phyloP scores from a whole-genome alignment of 1,140 invertebrate genomes.

The Aphaenogaster floridana region DNA sequence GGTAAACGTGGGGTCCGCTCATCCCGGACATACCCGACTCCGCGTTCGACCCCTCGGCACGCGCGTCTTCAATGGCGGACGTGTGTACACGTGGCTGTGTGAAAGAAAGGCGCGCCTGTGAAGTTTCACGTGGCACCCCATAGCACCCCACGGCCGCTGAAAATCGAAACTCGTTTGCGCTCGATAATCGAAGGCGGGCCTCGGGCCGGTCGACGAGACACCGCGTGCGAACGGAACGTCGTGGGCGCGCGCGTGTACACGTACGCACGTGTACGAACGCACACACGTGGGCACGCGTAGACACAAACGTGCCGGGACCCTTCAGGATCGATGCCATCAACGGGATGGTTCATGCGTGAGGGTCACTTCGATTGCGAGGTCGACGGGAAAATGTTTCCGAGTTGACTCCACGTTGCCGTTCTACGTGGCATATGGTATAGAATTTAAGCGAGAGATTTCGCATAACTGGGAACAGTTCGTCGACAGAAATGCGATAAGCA shows the following conservation, averaged over 20 bases:
- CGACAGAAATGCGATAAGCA: background rate
- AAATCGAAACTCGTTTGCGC: slow-evolving; percentile 78
- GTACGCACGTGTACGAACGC: background rate
- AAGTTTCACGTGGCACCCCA: slow-evolving; percentile 70
- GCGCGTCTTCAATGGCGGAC: slow-evolving; percentile 29
- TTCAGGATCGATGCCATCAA: slow-evolving; percentile 58
- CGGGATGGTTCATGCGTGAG: slow-evolving; percentile 55
- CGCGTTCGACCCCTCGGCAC: slow-evolving; percentile 39
- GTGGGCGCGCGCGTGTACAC: background rate
- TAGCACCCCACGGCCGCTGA: slow-evolving; percentile 55
- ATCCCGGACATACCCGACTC: slow-evolving; percentile 45
- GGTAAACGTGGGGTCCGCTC: slow-evolving; percentile 54
- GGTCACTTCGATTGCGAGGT: slow-evolving; percentile 57
- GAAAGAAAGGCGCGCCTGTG: slow-evolving; percentile 63
- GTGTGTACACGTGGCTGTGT: slow-evolving; percentile 8
- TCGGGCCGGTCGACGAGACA: slow-evolving; percentile 2
- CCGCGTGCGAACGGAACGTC: slow-evolving; percentile 31
- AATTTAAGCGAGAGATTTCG: background rate
- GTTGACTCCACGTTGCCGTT: slow-evolving; percentile 8
- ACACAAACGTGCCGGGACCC: slow-evolving; percentile 12
- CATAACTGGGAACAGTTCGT: background rate
- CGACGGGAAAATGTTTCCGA: slow-evolving; percentile 56
- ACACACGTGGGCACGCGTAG: background rate
- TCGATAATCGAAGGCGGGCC: slow-evolving; percentile 69
- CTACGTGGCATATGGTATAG: background rate